Evolutionary conservation across 1,140 invertebrate genomes (phyloP).

Genomic region (Telenomus remus): DNA sequence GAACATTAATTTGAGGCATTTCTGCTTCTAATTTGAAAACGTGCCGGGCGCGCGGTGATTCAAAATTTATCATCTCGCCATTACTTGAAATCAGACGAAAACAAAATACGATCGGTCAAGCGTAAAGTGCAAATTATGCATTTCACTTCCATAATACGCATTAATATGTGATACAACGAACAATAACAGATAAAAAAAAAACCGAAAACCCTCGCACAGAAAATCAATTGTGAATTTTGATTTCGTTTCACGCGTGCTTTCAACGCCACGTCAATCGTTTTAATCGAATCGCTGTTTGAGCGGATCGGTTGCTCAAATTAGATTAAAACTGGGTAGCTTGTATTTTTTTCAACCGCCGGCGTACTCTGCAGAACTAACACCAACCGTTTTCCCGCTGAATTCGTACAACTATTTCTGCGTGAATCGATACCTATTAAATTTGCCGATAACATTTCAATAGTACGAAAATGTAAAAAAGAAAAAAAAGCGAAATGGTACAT

Average conservation of each 20-base stretch:
- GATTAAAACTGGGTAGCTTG: conserved; percentile 9
- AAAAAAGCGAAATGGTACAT: too few relatives aligned
- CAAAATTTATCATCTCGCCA: conserved; percentile 41
- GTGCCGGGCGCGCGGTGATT: conserved; percentile 6
- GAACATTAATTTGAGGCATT: conserved; percentile 29
- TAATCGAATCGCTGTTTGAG: conserved; percentile 13
- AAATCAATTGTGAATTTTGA: too few relatives aligned
- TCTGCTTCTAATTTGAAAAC: conserved; percentile 22
- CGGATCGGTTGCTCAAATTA: conserved; percentile 22
- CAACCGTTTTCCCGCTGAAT: background rate
- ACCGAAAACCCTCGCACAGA: too few relatives aligned
- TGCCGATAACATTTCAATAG: too few relatives aligned
- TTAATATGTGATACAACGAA: conserved; percentile 31
- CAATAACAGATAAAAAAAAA: background rate
- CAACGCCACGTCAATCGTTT: conserved; percentile 28
- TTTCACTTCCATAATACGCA: background rate
- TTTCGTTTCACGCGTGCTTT: conserved; percentile 9
- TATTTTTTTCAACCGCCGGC: conserved; percentile 13
- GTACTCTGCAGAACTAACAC: conserved; percentile 13
- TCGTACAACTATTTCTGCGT: conserved; percentile 7
- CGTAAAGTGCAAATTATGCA: conserved; percentile 37
- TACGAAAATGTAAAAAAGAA: too few relatives aligned
- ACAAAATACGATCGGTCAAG: conserved; percentile 32
- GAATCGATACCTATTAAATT: conserved; percentile 8
- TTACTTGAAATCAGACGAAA: conserved; percentile 34